phyloP scores from a whole-genome alignment of 2,797 vertebrate genomes.

The Sciaenops ocellatus region DNA sequence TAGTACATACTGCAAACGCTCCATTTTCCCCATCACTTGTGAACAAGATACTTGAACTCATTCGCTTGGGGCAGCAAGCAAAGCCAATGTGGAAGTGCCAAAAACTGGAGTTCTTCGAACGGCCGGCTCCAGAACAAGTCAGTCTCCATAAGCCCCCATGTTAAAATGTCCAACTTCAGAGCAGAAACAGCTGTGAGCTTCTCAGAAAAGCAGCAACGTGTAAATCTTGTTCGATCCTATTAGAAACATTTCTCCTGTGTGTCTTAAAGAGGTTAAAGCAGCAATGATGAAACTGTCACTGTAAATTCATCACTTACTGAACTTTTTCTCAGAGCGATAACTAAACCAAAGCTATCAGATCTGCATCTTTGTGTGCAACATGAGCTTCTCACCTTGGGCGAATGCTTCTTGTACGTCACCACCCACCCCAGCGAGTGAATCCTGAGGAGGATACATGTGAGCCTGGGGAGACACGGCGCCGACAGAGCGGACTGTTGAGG shows the following conservation, averaged over 20 bases:
- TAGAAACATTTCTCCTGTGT: neutral
- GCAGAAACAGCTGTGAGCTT: too few relatives aligned
- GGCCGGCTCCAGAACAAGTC: too few relatives aligned
- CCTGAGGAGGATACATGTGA: slow-evolving; percentile 87
- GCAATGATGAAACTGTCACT: neutral
- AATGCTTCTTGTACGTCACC: slow-evolving; percentile 93
- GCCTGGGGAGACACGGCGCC: slow-evolving; percentile 86
- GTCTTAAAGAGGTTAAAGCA: neutral
- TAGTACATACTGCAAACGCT: too few relatives aligned
- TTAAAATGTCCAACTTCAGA: too few relatives aligned
- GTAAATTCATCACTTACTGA: neutral
- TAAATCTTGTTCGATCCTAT: too few relatives aligned
- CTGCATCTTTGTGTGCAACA: neutral
- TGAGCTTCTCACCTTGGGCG: slow-evolving; percentile 86
- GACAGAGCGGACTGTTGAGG: slow-evolving; percentile 85
- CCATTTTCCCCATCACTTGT: too few relatives aligned
- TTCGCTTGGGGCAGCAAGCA: too few relatives aligned
- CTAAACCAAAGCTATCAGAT: neutral
- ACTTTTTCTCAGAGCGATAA: neutral
- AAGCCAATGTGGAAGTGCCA: too few relatives aligned
- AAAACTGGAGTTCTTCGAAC: too few relatives aligned
- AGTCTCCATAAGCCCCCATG: too few relatives aligned
- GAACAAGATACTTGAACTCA: too few relatives aligned
- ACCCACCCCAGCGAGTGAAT: slow-evolving; percentile 88
- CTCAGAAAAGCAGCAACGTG: too few relatives aligned